Base-by-base conservation (phyloP, 2,888 invertebrate species). In the Drosophila neonasuta region DNA sequence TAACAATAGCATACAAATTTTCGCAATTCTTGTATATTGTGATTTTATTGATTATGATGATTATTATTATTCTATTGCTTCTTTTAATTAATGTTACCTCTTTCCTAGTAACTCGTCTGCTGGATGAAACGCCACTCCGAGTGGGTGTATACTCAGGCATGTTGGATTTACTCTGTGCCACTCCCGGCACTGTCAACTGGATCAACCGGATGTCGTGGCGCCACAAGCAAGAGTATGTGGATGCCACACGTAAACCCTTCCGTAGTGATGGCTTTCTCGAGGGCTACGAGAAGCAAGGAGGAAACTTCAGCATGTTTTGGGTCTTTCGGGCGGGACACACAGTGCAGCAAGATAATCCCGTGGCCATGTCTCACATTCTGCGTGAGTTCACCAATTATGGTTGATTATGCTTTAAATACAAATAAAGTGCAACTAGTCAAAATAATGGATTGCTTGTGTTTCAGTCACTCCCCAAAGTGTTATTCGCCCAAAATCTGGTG, bases 141-240 rank as follows among this genome's bases (percentile, higher is more conserved):
- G 92, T 96, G 1, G 93, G 93, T 44, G 94, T 96, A 30, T 95
- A 94, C 86, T 95, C 94, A 74, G 96, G 96, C 20, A 96, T 96
- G 84, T 91, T 97, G 72, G 97, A 97, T 90, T 92, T 97, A 15
- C 96, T 97, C 81, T 96, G 96, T 68, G 94, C 95, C 82, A 96
- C 96, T 11, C 93, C 95, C 70, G 97, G 96, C 94, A 92, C 91
- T 64, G 92, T 95, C 36, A 91, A 92, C 44, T 97, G 97, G 97
- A 93, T 96, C 1, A 93, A 95, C 68, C 92, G 93, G 2, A 91
- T 97, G 63, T 91, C 93, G n/a, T 96, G 95, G 95, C 87, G 90
- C 4, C 93, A 93, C 13, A 92, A 93, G 42, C 88, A 91, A 1
- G 88, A 90, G 1, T 97, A 95, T 92, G 90, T 90, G 30, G 89